A percentile compares a stretch with the other conserved stretches of the same genome.
These are phyloP conservation scores for Celastrina argiolus DNA, from an alignment of 2,888 invertebrate genomes.

Conservation along the genomic window DNA sequence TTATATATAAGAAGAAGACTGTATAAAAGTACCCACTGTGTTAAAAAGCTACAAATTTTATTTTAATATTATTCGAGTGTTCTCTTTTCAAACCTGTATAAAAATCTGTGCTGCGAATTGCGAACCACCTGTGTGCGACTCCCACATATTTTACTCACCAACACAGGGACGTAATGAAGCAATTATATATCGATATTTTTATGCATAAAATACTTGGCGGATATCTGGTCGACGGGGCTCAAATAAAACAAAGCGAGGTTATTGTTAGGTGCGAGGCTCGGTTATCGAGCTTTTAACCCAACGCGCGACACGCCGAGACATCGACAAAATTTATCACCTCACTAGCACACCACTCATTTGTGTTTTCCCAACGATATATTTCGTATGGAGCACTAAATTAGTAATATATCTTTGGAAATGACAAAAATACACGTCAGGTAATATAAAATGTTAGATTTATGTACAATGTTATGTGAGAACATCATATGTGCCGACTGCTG, in stretches of 20 bases:
- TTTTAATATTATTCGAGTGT: too few species aligned
- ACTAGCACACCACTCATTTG: conserved; percentile 74
- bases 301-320: conserved; percentile 74
- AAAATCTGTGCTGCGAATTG: conserved; percentile 15
- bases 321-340: conserved; percentile 73
- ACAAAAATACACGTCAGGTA: neutral
- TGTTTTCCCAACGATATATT: conserved; percentile 69
- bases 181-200: conserved; percentile 79
- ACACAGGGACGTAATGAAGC: conserved; percentile 78
- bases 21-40: too few species aligned
- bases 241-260: conserved; percentile 74
- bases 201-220: conserved; percentile 76
- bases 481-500: neutral
- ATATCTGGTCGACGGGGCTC: conserved; percentile 62
- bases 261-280: conserved; percentile 74
- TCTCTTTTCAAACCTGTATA: conserved; percentile 6
- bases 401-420: conserved; percentile 44
- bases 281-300: conserved; percentile 78
- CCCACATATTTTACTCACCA: conserved; percentile 78
- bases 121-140: conserved; percentile 65
- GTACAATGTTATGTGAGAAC: neutral
- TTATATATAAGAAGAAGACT: too few species aligned
- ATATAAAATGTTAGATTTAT: neutral
- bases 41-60: too few species aligned
- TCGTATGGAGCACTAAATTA: conserved; percentile 62